These are phyloP conservation scores for Dicroscelio sp. DNA, from an alignment of 2,888 invertebrate genomes.

Conservation along the genomic window DNA sequence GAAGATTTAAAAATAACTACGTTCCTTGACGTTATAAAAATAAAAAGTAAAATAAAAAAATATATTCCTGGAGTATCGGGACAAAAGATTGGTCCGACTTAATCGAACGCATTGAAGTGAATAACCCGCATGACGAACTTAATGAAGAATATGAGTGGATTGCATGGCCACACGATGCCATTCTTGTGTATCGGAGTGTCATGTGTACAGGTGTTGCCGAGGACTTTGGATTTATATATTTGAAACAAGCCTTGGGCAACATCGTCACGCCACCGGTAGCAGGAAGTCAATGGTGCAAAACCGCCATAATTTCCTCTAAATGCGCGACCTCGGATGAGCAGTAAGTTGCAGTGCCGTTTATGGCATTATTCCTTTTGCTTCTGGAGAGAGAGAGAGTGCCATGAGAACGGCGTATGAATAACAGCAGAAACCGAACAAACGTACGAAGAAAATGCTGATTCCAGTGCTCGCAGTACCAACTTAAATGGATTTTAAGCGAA, in stretches of 20 bases:
- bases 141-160: slow-evolving; percentile 45
- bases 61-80: background rate
- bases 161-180: slow-evolving; percentile 39
- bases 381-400: slow-evolving; percentile 17
- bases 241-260: slow-evolving; percentile 47
- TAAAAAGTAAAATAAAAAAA: background rate
- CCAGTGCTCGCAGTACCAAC: slow-evolving; percentile 51
- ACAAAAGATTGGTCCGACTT: slow-evolving; percentile 31
- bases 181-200: slow-evolving; percentile 56
- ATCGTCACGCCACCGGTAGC: slow-evolving; percentile 51
- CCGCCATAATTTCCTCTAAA: slow-evolving; percentile 89
- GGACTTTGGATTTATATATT: slow-evolving; percentile 59
- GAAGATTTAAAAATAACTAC: no score
- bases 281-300: slow-evolving; percentile 78
- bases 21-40: no score
- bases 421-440: slow-evolving; percentile 64
- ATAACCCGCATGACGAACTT: slow-evolving; percentile 72
- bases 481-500: slow-evolving; percentile 62
- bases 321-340: slow-evolving; percentile 87
- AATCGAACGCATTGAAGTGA: slow-evolving; percentile 42
- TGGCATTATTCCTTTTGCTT: slow-evolving; percentile 77
- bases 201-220: slow-evolving; percentile 70
- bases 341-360: slow-evolving; percentile 77
- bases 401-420: slow-evolving; percentile 68
- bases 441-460: slow-evolving; percentile 72